Evolutionary conservation across 2,113 vertebrate genomes (phyloP).

Genomic region (Erpornis zantholeuca): DNA sequence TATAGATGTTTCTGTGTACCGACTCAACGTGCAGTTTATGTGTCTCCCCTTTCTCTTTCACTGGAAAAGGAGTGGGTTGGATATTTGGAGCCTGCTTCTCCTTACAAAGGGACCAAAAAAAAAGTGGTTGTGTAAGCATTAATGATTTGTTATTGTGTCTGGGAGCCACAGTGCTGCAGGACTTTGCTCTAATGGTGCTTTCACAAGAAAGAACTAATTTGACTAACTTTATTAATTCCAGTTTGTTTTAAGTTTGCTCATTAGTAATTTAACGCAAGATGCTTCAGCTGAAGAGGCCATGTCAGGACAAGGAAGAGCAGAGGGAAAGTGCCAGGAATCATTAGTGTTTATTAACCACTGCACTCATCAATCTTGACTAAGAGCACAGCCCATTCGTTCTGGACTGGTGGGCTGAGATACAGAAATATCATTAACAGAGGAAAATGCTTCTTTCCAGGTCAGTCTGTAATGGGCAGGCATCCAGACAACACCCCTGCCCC

Average conservation of each 20-base stretch:
- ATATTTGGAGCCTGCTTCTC: neutral
- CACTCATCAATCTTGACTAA: constrained; percentile 48
- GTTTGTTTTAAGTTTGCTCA: constrained; percentile 70
- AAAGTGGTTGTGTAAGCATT: neutral
- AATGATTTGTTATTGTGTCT: constrained; percentile 48
- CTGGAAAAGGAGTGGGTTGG: neutral
- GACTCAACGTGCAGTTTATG: neutral
- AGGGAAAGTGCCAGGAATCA: constrained; percentile 56
- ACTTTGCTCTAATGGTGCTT: constrained; percentile 37
- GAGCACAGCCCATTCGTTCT: constrained; percentile 64
- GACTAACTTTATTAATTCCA: constrained; percentile 62
- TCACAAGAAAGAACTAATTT: constrained; percentile 38
- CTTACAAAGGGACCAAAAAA: neutral
- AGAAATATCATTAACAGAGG: constrained; percentile 60
- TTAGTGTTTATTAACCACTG: constrained; percentile 57
- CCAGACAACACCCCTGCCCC: neutral
- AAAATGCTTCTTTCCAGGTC: constrained; percentile 58
- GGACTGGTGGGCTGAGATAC: constrained; percentile 57
- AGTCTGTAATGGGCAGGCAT: neutral
- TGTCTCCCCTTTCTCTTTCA: neutral
- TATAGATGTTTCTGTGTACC: neutral
- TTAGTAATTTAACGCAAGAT: constrained; percentile 66
- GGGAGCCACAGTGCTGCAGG: constrained; percentile 38
- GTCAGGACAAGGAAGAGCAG: constrained; percentile 46
- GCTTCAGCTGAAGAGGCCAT: constrained; percentile 55